A percentile compares a stretch with the other conserved stretches of the same genome.
Evolutionary conservation across 2,797 vertebrate species (phyloP).

Genomic region (Cuculus canorus): DNA sequence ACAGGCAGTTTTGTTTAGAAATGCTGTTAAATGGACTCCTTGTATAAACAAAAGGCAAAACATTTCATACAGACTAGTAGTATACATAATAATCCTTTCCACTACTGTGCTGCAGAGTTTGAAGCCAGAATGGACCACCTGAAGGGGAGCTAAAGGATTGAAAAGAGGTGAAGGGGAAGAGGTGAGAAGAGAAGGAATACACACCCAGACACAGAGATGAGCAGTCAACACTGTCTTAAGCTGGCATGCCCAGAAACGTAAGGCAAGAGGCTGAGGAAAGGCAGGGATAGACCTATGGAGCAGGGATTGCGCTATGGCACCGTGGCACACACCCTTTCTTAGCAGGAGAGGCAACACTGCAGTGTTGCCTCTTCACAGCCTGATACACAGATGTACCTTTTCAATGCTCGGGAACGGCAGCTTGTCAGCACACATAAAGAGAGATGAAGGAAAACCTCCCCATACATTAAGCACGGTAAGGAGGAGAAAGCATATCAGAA

Average conservation of each 20-base stretch:
- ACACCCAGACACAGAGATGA: neutral
- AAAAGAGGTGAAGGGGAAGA: neutral
- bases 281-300: neutral
- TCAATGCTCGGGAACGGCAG: neutral
- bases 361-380: neutral
- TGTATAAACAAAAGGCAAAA: neutral
- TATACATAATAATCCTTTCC: neutral
- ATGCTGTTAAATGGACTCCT: neutral
- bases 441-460: neutral
- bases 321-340: neutral
- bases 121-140: neutral
- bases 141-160: neutral
- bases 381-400: neutral
- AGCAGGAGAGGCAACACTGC: neutral
- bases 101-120: neutral
- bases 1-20: neutral
- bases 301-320: neutral
- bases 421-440: neutral
- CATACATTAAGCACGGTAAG: neutral
- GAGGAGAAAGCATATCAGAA: neutral
- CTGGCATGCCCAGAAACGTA: neutral
- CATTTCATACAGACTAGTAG: neutral
- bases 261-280: neutral
- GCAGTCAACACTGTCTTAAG: neutral
- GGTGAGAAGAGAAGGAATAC: neutral